Conservation (phyloP, 1,140 invertebrate species). For the Tribolium castaneum region DNA sequence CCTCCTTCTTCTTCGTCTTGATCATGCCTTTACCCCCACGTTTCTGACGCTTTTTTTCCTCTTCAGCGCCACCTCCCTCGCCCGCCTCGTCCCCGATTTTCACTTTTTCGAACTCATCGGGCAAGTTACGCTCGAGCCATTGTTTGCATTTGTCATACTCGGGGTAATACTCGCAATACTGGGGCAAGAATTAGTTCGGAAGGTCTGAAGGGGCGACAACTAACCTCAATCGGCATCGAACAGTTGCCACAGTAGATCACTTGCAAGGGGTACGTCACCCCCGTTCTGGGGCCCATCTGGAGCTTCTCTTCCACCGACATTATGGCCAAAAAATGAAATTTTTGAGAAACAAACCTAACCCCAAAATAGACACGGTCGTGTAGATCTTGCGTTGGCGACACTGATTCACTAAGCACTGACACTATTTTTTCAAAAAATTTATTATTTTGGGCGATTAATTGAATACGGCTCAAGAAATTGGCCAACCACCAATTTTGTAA, state of each 20-base stretch:
- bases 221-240: slow-evolving; percentile 90
- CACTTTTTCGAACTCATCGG: slow-evolving; percentile 91
- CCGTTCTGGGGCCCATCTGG: slow-evolving; percentile 66
- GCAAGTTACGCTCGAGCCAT: slow-evolving; percentile 95
- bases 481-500: too few relatives aligned
- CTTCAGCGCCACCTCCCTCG: slow-evolving; percentile 78
- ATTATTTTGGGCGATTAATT: too few relatives aligned
- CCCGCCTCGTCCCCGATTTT: slow-evolving; percentile 78
- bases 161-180: slow-evolving; percentile 99
- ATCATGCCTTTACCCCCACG: slow-evolving; percentile 90
- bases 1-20: slow-evolving; percentile 89
- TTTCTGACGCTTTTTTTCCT: slow-evolving; percentile 94
- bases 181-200: slow-evolving; percentile 58
- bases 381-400: background rate
- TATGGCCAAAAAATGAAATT: background rate
- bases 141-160: slow-evolving; percentile 97
- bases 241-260: slow-evolving; percentile 96
- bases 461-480: too few relatives aligned
- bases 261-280: slow-evolving; percentile 83
- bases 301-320: slow-evolving; percentile 58
- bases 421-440: too few relatives aligned
- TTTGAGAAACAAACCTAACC: background rate
- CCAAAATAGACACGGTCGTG: background rate
- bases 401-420: background rate
- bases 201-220: slow-evolving; percentile 37